These are phyloP conservation scores for Laothoe populi DNA, from an alignment of 2,888 invertebrate genomes.

Conservation along the genomic window DNA sequence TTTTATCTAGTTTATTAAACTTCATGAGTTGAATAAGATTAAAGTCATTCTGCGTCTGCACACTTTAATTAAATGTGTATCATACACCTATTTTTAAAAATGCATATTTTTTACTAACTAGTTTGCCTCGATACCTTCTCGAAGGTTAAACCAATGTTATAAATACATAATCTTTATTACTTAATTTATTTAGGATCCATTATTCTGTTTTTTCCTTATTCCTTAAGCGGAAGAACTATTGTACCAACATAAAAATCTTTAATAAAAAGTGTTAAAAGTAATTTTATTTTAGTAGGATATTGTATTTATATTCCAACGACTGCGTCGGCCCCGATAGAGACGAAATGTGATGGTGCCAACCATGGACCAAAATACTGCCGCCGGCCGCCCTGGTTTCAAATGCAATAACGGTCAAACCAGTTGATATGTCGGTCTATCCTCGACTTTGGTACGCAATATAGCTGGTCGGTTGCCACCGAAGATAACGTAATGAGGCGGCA, in stretches of 20 bases:
- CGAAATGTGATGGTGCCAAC: constrained; percentile 12
- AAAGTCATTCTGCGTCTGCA: no score
- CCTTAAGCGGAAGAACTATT: neutral
- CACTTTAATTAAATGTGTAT: no score
- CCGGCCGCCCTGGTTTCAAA: constrained; percentile 19
- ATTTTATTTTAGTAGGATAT: neutral
- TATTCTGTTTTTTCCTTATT: neutral
- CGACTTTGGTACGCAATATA: neutral
- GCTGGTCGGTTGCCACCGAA: neutral
- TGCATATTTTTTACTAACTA: no score
- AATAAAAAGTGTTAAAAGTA: constrained; percentile 2
- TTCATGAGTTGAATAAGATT: no score
- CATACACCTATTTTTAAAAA: no score
- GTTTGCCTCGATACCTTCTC: no score
- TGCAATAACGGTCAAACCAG: constrained; percentile 21
- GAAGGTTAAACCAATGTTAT: no score
- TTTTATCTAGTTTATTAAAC: no score
- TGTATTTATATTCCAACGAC: constrained; percentile 3
- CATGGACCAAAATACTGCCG: constrained; percentile 19
- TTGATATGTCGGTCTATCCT: constrained; percentile 17
- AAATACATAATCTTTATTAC: no score
- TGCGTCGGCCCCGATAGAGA: constrained; percentile 1
- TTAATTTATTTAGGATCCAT: neutral
- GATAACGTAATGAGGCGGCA: neutral
- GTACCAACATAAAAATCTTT: neutral